These are phyloP conservation scores for Emydocephalus ijimae DNA, from an alignment of 2,113 vertebrate species.

Conservation along the genomic window DNA sequence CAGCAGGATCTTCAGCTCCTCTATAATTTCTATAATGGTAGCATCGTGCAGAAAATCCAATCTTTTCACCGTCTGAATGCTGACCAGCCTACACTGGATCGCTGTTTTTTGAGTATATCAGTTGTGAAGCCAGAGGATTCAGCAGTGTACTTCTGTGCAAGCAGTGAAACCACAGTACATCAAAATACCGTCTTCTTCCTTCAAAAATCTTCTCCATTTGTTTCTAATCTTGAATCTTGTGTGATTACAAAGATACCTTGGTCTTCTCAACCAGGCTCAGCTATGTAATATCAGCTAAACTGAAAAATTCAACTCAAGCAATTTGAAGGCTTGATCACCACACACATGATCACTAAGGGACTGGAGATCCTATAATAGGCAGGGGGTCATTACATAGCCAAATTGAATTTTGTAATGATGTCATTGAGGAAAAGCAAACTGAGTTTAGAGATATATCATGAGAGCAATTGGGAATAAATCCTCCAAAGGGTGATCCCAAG, in stretches of 20 bases:
- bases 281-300: background rate
- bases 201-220: slow-evolving; percentile 14
- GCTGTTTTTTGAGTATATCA: background rate
- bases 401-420: background rate
- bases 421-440: background rate
- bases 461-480: background rate
- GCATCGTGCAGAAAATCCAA: background rate
- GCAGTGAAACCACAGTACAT: slow-evolving; percentile 1
- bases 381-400: background rate
- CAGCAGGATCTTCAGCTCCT: background rate
- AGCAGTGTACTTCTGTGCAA: slow-evolving; percentile 24
- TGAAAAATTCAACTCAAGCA: background rate
- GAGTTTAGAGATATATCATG: background rate
- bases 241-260: background rate
- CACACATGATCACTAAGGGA: background rate
- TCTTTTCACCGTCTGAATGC: background rate
- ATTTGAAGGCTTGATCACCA: background rate
- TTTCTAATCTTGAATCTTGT: too few species aligned
- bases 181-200: background rate
- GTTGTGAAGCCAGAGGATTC: background rate
- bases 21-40: background rate
- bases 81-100: background rate
- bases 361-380: background rate
- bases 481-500: background rate
- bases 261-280: background rate